phyloP scores from a whole-genome alignment of 2,888 invertebrate species.

The Galeopsomyia nigrocyanea region DNA sequence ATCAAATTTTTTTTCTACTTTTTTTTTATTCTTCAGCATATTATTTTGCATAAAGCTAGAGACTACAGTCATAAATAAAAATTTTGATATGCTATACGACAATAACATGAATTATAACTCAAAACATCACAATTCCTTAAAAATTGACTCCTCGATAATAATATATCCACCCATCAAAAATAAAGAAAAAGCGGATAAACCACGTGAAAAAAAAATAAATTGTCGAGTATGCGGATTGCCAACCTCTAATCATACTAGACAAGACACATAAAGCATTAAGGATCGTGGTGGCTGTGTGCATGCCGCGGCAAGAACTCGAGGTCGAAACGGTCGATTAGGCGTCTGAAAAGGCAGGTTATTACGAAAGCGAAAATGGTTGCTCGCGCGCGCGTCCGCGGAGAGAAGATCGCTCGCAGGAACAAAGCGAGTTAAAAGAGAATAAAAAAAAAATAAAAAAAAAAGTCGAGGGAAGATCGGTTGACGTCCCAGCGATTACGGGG shows the following conservation, averaged over 20 bases:
- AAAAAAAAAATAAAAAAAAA: background rate
- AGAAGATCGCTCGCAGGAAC: slow-evolving; percentile 37
- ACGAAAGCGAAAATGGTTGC: slow-evolving; percentile 36
- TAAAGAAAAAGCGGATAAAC: background rate
- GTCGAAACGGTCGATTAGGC: slow-evolving; percentile 32
- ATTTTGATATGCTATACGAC: too few species aligned
- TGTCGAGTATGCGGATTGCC: too few species aligned
- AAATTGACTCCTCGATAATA: too few species aligned
- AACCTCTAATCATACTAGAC: too few species aligned
- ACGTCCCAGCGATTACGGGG: slow-evolving; percentile 56
- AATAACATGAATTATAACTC: too few species aligned
- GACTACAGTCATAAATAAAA: too few species aligned
- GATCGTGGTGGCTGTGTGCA: background rate
- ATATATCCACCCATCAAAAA: too few species aligned
- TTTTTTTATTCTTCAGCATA: too few species aligned
- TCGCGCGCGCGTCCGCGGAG: background rate
- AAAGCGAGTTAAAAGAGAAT: slow-evolving; percentile 17
- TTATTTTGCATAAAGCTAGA: too few species aligned
- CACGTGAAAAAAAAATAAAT: background rate
- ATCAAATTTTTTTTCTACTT: too few species aligned
- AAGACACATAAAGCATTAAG: slow-evolving; percentile 9
- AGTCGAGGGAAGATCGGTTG: slow-evolving; percentile 40
- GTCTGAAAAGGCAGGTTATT: slow-evolving; percentile 35
- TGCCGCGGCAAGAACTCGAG: background rate
- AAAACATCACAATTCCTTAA: too few species aligned